Conservation (phyloP, 1,140 invertebrate genomes). For the Drosophila aff. region DNA sequence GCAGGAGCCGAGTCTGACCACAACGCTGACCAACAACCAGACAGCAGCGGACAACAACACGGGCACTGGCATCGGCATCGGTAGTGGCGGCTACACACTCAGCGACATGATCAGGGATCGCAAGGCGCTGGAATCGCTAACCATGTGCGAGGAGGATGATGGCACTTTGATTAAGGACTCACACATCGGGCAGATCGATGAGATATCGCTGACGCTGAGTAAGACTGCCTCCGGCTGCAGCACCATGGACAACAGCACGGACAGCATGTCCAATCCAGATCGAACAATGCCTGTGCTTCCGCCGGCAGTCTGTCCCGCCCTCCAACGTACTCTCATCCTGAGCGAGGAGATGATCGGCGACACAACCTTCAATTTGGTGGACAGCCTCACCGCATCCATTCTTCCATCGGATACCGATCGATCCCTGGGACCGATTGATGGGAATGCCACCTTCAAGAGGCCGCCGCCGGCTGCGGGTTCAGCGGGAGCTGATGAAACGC, state of each 20-base stretch:
- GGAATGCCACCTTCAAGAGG: constrained; percentile 57
- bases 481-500: constrained; percentile 58
- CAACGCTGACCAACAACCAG: constrained; percentile 48
- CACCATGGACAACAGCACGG: constrained; percentile 83
- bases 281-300: constrained; percentile 1
- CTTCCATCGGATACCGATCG: constrained; percentile 34
- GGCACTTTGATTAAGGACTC: constrained; percentile 80
- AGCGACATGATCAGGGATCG: constrained; percentile 80
- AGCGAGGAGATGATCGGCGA: constrained; percentile 80
- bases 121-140: constrained; percentile 75
- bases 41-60: constrained; percentile 30
- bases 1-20: constrained; percentile 52
- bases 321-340: constrained; percentile 64
- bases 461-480: constrained; percentile 23
- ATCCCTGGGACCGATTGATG: constrained; percentile 13
- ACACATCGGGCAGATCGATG: constrained; percentile 82
- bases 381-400: constrained; percentile 63
- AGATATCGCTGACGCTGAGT: constrained; percentile 75
- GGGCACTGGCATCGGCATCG: constrained; percentile 9
- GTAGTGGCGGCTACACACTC: constrained; percentile 62
- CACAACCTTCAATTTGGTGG: constrained; percentile 74
- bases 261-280: constrained; percentile 67
- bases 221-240: constrained; percentile 80
- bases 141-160: constrained; percentile 78
- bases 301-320: constrained; percentile 15